Evolutionary conservation across 35 echinoderm and acorn worm genomes (phyloP).

Genomic region (Lytechinus variegatus): DNA sequence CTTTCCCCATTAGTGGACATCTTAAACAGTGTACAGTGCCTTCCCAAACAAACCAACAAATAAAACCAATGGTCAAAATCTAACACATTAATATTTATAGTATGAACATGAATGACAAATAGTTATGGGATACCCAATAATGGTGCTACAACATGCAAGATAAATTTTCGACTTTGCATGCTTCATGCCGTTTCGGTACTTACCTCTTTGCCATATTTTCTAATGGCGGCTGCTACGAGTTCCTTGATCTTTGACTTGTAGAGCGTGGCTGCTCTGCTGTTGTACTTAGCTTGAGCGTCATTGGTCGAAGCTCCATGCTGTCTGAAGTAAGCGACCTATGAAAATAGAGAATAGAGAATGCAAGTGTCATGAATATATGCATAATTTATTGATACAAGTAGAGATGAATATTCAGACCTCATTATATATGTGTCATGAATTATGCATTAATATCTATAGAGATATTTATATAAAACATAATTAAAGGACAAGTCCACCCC

Average conservation of each 20-base stretch:
- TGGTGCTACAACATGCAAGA: neutral
- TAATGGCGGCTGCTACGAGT: conserved; percentile 85
- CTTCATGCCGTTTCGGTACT: neutral
- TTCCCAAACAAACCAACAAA: neutral
- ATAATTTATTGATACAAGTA: neutral
- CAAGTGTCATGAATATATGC: neutral
- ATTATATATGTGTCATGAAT: neutral
- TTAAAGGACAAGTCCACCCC: too few relatives aligned
- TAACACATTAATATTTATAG: too few relatives aligned
- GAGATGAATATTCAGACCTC: neutral
- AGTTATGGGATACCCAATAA: too few relatives aligned
- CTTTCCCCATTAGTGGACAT: neutral
- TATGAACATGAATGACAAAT: too few relatives aligned
- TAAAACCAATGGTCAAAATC: too few relatives aligned
- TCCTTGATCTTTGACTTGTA: conserved; percentile 91
- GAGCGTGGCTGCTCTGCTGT: conserved; percentile 84
- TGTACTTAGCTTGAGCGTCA: conserved; percentile 94
- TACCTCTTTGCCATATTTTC: conserved; percentile 98
- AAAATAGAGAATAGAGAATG: neutral
- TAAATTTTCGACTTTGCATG: neutral
- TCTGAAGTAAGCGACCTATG: conserved; percentile 85
- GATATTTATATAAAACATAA: too few relatives aligned
- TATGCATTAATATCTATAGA: neutral
- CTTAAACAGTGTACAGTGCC: neutral
- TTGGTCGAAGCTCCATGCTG: conserved; percentile 83